Conservation (phyloP, 2,888 invertebrate genomes). For the Helicoverpa assulta region DNA sequence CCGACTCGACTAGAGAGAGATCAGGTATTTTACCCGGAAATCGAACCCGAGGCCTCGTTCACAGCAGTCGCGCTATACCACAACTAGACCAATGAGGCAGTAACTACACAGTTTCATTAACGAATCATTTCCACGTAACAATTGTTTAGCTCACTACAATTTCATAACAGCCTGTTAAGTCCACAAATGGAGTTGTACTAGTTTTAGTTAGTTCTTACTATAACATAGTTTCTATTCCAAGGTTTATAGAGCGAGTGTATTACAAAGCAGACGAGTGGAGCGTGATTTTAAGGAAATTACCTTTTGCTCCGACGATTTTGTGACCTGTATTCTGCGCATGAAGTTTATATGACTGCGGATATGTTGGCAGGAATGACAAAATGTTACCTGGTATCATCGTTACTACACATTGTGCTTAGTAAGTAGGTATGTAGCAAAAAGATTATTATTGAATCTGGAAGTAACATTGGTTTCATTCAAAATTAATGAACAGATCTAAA, state of each 20-base stretch:
- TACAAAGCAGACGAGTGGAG: constrained; percentile 5
- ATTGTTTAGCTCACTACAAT: constrained; percentile 44
- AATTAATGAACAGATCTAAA: no score
- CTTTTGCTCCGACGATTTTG: neutral
- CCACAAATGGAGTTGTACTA: constrained; percentile 31
- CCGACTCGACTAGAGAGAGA: no score
- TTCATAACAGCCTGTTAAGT: constrained; percentile 37
- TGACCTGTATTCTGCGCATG: neutral
- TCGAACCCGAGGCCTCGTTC: no score
- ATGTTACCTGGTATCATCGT: no score
- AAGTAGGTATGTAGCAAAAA: no score
- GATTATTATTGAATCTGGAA: no score
- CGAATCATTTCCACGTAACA: constrained; percentile 38
- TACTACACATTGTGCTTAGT: no score
- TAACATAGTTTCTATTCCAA: constrained; percentile 19
- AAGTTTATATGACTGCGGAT: neutral
- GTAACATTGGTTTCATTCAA: no score
- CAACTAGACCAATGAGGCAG: no score
- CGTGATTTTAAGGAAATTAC: neutral
- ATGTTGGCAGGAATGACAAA: no score
- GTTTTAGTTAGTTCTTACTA: constrained; percentile 24
- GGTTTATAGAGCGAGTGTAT: constrained; percentile 2
- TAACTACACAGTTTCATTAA: constrained; percentile 13
- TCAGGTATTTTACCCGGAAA: no score
- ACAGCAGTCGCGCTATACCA: no score